phyloP scores from a whole-genome alignment of 92 coral and sea anemone genomes.

The Blastomussa wellsi region DNA sequence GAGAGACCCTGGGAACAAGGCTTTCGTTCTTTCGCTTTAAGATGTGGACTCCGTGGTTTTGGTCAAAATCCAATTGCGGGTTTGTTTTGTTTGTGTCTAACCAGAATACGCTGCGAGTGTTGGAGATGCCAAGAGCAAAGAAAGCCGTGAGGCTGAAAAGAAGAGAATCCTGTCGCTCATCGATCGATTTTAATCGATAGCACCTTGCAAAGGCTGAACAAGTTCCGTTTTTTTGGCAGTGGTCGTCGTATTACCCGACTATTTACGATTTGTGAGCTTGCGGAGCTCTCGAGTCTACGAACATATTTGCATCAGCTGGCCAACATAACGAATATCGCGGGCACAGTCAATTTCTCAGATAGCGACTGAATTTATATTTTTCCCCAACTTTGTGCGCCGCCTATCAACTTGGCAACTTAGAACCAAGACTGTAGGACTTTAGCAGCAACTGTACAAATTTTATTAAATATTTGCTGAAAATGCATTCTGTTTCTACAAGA shows the following conservation, averaged over 20 bases:
- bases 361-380: not conserved
- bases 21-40: not conserved
- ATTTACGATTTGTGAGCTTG: not conserved
- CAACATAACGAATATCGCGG: not conserved
- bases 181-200: conserved; percentile 75
- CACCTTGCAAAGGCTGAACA: not conserved
- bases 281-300: conserved; percentile 2
- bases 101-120: conserved; percentile 99
- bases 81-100: conserved; percentile 17
- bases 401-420: not conserved
- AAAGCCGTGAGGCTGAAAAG: conserved; percentile 93
- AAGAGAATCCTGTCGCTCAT: conserved; percentile 92
- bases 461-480: not conserved
- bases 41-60: not conserved
- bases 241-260: not conserved
- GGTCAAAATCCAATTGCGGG: not conserved
- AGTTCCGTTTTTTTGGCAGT: not conserved
- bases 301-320: not conserved
- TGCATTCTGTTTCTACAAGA: too few species aligned
- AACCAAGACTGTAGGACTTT: not conserved
- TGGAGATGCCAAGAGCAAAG: conserved; percentile 97
- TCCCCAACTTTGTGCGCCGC: not conserved
- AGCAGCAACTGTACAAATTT: conserved; percentile 6
- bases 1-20: too few species aligned
- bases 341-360: not conserved